Evolutionary conservation across 2,888 invertebrate species (phyloP).

Genomic region (Troglohyphantes excavatus): DNA sequence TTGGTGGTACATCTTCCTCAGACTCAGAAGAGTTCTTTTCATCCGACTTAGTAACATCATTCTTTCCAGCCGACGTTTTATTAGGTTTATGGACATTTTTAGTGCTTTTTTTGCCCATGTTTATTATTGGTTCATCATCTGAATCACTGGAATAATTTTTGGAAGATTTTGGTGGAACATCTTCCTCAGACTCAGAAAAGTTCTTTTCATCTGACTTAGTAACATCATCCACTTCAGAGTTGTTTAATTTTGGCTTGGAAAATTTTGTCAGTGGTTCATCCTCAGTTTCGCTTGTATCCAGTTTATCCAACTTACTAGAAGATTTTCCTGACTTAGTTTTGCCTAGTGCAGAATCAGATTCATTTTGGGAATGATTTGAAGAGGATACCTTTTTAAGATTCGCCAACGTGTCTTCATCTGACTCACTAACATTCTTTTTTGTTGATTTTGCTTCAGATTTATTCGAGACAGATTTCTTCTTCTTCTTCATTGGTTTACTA

Average conservation of each 20-base stretch:
- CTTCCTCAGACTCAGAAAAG: slow-evolving; percentile 6
- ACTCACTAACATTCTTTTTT: background rate
- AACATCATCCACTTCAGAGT: background rate
- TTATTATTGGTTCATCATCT: background rate
- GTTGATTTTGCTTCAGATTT: background rate
- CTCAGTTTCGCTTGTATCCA: no score
- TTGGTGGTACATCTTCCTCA: no score
- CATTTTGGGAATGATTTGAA: background rate
- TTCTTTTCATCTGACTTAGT: background rate
- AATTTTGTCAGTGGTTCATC: background rate
- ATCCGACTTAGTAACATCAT: no score
- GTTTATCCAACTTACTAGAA: no score
- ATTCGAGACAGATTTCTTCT: background rate
- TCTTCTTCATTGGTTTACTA: background rate
- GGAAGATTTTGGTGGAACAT: no score
- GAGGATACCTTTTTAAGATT: background rate
- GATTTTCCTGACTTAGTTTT: background rate
- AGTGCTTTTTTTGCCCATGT: background rate
- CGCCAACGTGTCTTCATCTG: background rate
- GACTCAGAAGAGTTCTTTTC: no score
- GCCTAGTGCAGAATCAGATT: background rate
- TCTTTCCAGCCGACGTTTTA: no score
- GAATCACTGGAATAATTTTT: slow-evolving; percentile 3
- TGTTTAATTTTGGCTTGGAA: background rate
- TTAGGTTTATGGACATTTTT: background rate